Evolutionary conservation across 1,140 invertebrate species (phyloP), one percentile per base, ranked within the genome.

Genomic region (Drosophila obscura): DNA sequence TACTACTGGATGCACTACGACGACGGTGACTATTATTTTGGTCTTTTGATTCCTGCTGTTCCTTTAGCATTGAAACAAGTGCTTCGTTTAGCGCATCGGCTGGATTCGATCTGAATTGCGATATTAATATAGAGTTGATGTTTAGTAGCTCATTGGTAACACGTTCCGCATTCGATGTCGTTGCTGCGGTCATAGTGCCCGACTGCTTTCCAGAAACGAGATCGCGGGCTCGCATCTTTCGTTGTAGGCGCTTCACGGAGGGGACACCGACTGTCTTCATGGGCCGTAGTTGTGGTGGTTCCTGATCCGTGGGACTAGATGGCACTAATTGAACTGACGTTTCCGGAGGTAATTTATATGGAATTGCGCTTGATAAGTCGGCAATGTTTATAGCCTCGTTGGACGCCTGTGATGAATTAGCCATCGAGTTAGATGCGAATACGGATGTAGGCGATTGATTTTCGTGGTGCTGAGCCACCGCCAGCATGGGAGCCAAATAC

Each of bases 291-390:
- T 68, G 58, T 16, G 51, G 44, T 0, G 55, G 39, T n/a, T 87
- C 84, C 8, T 66, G 50, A 6, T 84, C 89, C 11, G 83, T 85
- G 9, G 87, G 90, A 52, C 80, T 85, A 6, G 90, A 88, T 0
- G 90, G 90, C 28, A 91, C 85, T 22, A 91, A 64, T 43, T 91
- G 90, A 7, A 91, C 89, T 5, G 90, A 91, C 11, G 90, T 91
- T 55, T 91, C 90, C 16, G 90, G 85, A 15, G 90, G 90, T 26
- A 91, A 53, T 60, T 91, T 91, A 48, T 91, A 91, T 5, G 90
- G 85, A 57, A 91, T 80, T 4, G 90, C 69, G 5, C 72, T 82
- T 11, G 77, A 71, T 22, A 88, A 41, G 5, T 88, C 90, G n/a
- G 73, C 48, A 8, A 81, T 4, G 46, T 62, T 19, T 31, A 61